These are phyloP conservation scores for Neotoxoptera formosana DNA, from an alignment of 1,140 invertebrate species.

Conservation along the genomic window DNA sequence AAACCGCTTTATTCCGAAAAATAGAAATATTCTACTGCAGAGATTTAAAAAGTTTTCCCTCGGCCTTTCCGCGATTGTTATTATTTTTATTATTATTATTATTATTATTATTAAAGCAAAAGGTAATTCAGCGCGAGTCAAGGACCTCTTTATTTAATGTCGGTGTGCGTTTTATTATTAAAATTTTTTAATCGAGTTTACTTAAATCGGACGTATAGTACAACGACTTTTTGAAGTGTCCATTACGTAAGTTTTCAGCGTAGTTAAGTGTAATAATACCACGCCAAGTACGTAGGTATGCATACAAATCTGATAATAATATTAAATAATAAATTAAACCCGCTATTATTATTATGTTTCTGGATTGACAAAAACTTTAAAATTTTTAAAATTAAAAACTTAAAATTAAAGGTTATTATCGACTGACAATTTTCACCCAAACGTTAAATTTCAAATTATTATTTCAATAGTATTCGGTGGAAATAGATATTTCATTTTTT, in stretches of 20 bases:
- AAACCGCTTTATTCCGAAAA: neutral
- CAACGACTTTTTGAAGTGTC: neutral
- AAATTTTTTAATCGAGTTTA: slow-evolving; percentile 18
- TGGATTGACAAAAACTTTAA: neutral
- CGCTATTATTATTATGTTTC: neutral
- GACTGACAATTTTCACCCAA: neutral
- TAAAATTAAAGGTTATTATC: neutral
- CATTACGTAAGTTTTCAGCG: neutral
- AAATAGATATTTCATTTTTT: neutral
- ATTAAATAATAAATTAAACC: neutral
- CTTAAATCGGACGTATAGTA: neutral
- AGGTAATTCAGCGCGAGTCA: neutral
- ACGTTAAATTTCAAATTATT: neutral
- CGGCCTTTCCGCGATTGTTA: neutral
- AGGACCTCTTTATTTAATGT: slow-evolving; percentile 4
- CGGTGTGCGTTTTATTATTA: slow-evolving; percentile 5
- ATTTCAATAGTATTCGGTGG: neutral
- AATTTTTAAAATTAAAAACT: neutral
- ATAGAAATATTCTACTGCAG: neutral
- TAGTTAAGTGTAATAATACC: slow-evolving; percentile 12
- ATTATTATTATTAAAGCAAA: neutral
- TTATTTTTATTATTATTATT: neutral
- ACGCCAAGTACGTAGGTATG: neutral
- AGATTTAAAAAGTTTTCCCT: slow-evolving; percentile 6
- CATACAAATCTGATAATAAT: neutral